phyloP scores from a whole-genome alignment of 2,113 vertebrate genomes.

The Cryptomyrus ogoouensis region DNA sequence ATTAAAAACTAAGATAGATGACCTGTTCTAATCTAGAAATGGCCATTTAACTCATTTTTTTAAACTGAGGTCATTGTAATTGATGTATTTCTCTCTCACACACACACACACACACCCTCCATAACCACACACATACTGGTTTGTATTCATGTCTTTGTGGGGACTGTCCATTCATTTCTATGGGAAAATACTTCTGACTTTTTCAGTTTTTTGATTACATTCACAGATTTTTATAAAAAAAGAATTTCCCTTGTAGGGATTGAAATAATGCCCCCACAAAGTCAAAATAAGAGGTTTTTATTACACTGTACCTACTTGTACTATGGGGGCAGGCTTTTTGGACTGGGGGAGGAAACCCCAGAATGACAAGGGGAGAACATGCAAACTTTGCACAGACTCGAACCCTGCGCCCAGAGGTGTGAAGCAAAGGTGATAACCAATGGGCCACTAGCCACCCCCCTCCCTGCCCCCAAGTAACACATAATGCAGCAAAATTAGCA shows the following conservation, averaged over 20 bases:
- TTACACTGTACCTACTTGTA: not conserved
- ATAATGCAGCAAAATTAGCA: slow-evolving; percentile 14
- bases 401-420: slow-evolving; percentile 24
- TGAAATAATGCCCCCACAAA: not conserved
- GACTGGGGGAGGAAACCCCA: not conserved
- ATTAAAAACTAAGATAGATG: not conserved
- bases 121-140: not conserved
- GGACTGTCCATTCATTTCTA: not conserved
- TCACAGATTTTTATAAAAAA: not conserved
- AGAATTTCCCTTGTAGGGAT: not conserved
- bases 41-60: not conserved
- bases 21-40: not conserved
- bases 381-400: no score
- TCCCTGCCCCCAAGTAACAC: not conserved
- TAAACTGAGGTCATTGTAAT: not conserved
- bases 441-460: slow-evolving; percentile 14
- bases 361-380: not conserved
- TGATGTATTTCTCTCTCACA: not conserved
- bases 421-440: slow-evolving; percentile 12
- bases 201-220: not conserved
- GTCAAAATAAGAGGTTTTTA: not conserved
- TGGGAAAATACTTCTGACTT: not conserved
- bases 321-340: not conserved
- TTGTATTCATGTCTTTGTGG: not conserved
- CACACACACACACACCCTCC: not conserved